Base-by-base conservation (phyloP, 2,113 vertebrate species). In the Vulpes ferrilata region DNA sequence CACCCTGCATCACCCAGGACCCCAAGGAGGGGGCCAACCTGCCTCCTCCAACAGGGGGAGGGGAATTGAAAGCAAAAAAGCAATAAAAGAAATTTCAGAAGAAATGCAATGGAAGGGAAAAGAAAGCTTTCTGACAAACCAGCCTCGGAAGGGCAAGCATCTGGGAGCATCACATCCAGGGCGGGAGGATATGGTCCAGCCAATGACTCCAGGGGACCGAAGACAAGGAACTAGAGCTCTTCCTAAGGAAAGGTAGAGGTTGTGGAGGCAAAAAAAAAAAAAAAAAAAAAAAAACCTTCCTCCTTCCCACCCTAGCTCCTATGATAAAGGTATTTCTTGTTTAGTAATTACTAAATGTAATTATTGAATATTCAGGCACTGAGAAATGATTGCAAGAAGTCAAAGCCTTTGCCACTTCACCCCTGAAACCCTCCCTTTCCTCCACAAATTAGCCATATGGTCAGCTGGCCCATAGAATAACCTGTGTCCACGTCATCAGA, bases 151-250 rank as follows among this genome's bases (percentile, higher is more conserved):
- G 96, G 99, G 99, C 76, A 99, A 99, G 74, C 98, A 99, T 16
- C 99, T 99, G 6, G 98, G 98, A 76, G 98, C 98, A 99, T 99
- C 69, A 98, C 99, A 86, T 99, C 99, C 96, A 99, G 98, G 97
- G 99, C 99, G 0, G 99, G 99, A n/a, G 99, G 99, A 98, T 99
- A 99, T 93, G 99, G 99, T 97, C 98, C 99, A 98, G 99, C 98
- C 0, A 99, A 99, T 67, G 99, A 99, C 80, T 99, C 13, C 9
- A 99, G 0, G 19, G 99, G 93, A 98, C 99, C 92, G 99, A 99
- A 90, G 99, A 99, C 96, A 99, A 99, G 90, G 99, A 99, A 67
- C 97, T 99, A 2, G 99, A 99, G 98, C 99, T 99, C 98, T 99
- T 99, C 98, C 95, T 99, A 98, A 99, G 99, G 98, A 99, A 99